These are phyloP conservation scores for Drosophila birchii DNA, from an alignment of 2,888 invertebrate genomes.

Conservation along the genomic window DNA sequence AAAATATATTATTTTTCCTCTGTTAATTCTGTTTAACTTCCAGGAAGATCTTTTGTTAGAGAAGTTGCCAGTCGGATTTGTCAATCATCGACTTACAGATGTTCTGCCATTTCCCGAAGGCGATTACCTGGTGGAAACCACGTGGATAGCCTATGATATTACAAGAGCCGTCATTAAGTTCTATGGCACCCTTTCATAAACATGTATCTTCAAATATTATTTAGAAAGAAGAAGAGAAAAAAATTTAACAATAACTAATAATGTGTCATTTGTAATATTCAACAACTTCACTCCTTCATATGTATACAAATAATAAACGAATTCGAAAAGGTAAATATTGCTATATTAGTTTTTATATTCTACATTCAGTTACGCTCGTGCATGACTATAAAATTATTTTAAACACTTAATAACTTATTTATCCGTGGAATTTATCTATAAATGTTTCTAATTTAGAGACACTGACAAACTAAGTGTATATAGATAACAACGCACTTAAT, in stretches of 20 bases:
- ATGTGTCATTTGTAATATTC: too few species aligned
- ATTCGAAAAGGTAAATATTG: background rate
- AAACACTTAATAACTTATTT: background rate
- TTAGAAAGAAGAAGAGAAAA: too few species aligned
- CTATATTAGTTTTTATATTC: background rate
- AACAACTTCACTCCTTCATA: too few species aligned
- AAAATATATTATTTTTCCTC: background rate
- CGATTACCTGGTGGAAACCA: background rate
- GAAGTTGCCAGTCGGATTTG: background rate
- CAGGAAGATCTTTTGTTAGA: background rate
- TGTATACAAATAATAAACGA: too few species aligned
- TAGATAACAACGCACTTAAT: background rate
- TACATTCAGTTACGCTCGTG: background rate
- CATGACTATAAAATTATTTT: background rate
- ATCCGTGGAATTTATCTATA: background rate
- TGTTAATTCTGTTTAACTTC: background rate
- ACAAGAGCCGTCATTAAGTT: background rate
- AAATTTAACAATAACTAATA: too few species aligned
- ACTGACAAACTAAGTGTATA: background rate
- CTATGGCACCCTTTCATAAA: background rate
- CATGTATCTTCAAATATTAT: too few species aligned
- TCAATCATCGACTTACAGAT: background rate
- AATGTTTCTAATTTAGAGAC: background rate
- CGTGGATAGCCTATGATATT: background rate
- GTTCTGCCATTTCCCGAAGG: conserved; percentile 2